Evolutionary conservation across 1,140 invertebrate genomes (phyloP), one percentile per base, ranked within the genome.

Genomic region (Drosophila jambulina): DNA sequence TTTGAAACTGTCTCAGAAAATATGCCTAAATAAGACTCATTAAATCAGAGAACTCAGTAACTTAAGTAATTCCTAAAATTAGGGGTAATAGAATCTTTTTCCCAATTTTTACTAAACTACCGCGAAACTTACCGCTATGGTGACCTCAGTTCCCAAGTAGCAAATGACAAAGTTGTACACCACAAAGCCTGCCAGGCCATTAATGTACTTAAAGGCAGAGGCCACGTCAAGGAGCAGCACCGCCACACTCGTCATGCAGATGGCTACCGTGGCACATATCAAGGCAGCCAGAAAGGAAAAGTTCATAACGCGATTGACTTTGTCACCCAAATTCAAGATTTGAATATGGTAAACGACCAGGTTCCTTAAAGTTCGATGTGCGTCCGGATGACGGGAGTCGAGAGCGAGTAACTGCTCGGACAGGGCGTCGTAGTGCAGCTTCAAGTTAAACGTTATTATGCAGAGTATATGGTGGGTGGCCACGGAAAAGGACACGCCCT

Each of bases 201-300:
- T 80, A 1, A 60, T 74, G 54, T 79, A 90, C 27, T 81, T 82
- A 27, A 78, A 60, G 15, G 84, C 68, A 3, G 64, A 68, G 19
- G 60, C 57, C 59, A 80, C 3, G 51, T 75, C 69, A 13, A 91
- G 82, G 53, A 80, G 77, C 15, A 91, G 38, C 77, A 91, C 85
- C 8, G 88, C 80, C 23, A 83, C 75, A n/a, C 48, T 80, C 54
- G 88, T 90, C 58, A 91, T 53, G 51, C 90, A 91, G 27, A 91
- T 86, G 23, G 88, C 90, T 17, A 90, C 45, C 1, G 88, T 78
- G 13, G 90, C 85, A 19, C 77, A 76, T 15, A 68, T 38, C n/a
- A 91, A 68, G 5, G 82, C 88, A 12, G 78, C 70, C n/a, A 88
- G 12, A 42, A 91, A 91, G 5, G 67, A 74, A 17, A 88, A 74